Evolutionary conservation across 2,888 invertebrate species (phyloP), one percentile per base, ranked within the genome.

Genomic region (Scaptomyza polygonia): DNA sequence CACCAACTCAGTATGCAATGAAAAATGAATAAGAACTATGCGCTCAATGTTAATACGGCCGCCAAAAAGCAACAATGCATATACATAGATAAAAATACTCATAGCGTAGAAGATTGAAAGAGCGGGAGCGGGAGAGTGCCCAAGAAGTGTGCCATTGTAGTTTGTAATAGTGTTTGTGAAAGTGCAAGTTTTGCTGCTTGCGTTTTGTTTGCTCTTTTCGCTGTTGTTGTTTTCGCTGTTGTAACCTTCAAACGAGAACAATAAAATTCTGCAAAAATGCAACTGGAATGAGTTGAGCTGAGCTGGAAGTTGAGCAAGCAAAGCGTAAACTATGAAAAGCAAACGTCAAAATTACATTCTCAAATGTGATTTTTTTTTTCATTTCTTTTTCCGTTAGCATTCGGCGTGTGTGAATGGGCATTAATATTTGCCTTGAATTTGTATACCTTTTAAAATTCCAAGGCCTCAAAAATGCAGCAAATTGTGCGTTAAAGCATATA

Each of bases 251-350:
- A 66, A 59, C 47, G 51, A 36, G 64, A 79, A 87, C 83, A 87
- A 82, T 85, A 82, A 87, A 86, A 80, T 58, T 62, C 61, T 45
- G 51, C 66, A 58, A 65, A 83, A 84, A 63, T 81, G 64, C 75
- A 75, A 63, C 83, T 86, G 68, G 79, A 86, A 87, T 87, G 82
- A 82, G 71, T 85, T 70, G 67, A 62, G 30, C 18, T 48, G n/a
- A 32, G 32, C 32, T 34, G 32, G 8, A 18, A 48, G 39, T 39
- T 39, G 16, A 16, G 39, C 3, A n/a, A 21, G 76, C 51, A 81
- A 84, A 71, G 71, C 53, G 69, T 67, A 78, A 86, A 81, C 67
- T 71, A 72, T 85, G 62, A 86, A 81, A 78, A 66, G 44, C 36
- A 14, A 18, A 63, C 58, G 62, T 52, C 56, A 57, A 68, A 75